Conservation (phyloP, 2,113 vertebrate species). For the Osmerus eperlanus region DNA sequence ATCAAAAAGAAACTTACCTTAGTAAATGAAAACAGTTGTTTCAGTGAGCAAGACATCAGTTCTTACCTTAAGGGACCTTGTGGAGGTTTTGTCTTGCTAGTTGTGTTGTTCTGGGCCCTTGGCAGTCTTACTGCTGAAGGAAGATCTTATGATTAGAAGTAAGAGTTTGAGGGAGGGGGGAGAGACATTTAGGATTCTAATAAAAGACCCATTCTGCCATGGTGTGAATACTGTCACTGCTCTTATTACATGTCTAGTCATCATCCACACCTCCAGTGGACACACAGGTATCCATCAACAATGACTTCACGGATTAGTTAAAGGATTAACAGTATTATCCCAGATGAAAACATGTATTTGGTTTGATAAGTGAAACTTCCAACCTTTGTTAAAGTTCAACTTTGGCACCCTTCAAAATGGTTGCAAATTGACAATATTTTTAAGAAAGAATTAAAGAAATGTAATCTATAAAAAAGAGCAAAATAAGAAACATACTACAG, state of each 20-base stretch:
- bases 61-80: constrained; percentile 17
- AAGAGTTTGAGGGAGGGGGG: not conserved
- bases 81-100: constrained; percentile 1
- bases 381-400: too few relatives aligned
- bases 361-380: too few relatives aligned
- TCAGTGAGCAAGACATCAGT: not conserved
- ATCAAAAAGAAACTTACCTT: too few relatives aligned
- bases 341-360: too few relatives aligned
- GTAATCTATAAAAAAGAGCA: too few relatives aligned
- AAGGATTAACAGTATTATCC: too few relatives aligned
- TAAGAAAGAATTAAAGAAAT: too few relatives aligned
- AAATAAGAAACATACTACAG: too few relatives aligned
- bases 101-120: not conserved
- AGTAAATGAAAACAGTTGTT: too few relatives aligned
- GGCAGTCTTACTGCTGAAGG: constrained; percentile 8
- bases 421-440: too few relatives aligned
- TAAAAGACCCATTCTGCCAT: constrained; percentile 7
- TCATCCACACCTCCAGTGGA: constrained; percentile 15
- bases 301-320: constrained; percentile 4
- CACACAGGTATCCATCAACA: constrained; percentile 36
- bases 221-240: constrained; percentile 30
- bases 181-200: constrained; percentile 8
- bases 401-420: too few relatives aligned
- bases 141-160: constrained; percentile 20
- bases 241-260: constrained; percentile 50